Evolutionary conservation across 2,888 invertebrate genomes (phyloP).

Genomic region (Xylocampa areola): DNA sequence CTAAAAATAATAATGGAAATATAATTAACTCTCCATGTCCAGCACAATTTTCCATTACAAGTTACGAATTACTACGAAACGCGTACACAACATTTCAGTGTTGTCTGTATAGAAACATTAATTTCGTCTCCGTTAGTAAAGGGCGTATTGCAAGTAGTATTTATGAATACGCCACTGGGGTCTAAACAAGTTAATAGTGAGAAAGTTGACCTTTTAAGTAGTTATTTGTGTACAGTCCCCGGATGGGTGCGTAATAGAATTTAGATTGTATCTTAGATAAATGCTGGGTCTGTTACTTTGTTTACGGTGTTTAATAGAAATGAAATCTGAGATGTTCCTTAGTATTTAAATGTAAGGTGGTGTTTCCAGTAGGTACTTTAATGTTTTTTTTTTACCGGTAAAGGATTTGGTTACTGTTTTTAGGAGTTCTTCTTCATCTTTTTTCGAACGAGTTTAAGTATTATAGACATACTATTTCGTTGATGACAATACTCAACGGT

Average conservation of each 20-base stretch:
- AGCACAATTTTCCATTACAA: no score
- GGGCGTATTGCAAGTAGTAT: conserved; percentile 3
- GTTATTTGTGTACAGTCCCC: conserved; percentile 54
- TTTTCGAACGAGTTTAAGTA: no score
- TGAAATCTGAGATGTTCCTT: conserved; percentile 14
- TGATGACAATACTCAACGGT: no score
- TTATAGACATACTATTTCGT: no score
- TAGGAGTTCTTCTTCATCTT: no score
- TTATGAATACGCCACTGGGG: conserved; percentile 15
- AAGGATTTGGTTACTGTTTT: no score
- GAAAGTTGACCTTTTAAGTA: conserved; percentile 64
- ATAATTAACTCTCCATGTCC: no score
- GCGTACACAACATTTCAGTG: no score
- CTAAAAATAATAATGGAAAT: no score
- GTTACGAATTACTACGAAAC: no score
- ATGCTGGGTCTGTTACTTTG: conserved; percentile 24
- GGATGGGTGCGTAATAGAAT: conserved; percentile 58
- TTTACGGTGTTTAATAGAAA: conserved; percentile 22
- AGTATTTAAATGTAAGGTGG: neutral
- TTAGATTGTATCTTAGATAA: conserved; percentile 56
- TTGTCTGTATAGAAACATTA: neutral
- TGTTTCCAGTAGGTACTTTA: neutral
- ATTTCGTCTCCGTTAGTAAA: neutral
- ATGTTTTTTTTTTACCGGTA: neutral
- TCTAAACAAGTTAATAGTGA: conserved; percentile 58